Evolutionary conservation across 1,140 invertebrate species (phyloP), one percentile per base, ranked within the genome.

Genomic region (Halesus radiatus): DNA sequence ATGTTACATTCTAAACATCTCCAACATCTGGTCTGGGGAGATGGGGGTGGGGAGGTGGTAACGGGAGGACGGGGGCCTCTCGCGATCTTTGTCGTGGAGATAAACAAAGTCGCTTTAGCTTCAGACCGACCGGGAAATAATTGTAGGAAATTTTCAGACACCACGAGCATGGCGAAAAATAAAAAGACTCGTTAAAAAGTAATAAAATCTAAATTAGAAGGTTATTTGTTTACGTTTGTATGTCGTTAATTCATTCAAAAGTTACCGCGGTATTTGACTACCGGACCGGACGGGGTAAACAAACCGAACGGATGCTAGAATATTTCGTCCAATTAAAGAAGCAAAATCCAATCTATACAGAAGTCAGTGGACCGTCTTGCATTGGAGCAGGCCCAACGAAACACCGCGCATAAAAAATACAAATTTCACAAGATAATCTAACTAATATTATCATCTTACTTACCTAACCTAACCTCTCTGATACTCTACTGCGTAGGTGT

Each of bases 151-250:
- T 26, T 26, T 52, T 72, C 26, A 50, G 50, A 52, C 20, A 72
- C 68, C 68, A 29, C 18, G 68, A n/a, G 45, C 68, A 72, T 53
- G 68, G 68, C 68, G 68, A 72, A 72, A 72, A 72, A 72, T 72
- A 72, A 72, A 72, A 70, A 23, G 26, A 72, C 18, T 72, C 68
- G 68, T 72, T 72, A 72, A 72, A 72, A 53, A 23, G n/a, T 18
- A 54, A 53, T 72, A 72, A 72, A 72, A 72, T 72, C 68, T 72
- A 72, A 72, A 72, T 52, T 52, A 10, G 68, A 72, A 53, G 18
- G 18, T 54, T 72, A 53, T 72, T 52, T 72, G 68, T 72, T 72
- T 72, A 53, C 22, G 18, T 72, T 52, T 16, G 45, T 7, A 53
- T 5, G 68, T 53, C 68, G 68, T 72, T 72, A 53, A 26, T 72